A percentile compares a stretch with the other conserved stretches of the same genome.
Conservation (phyloP, 2,797 vertebrate genomes). For the Paguma larvata region DNA sequence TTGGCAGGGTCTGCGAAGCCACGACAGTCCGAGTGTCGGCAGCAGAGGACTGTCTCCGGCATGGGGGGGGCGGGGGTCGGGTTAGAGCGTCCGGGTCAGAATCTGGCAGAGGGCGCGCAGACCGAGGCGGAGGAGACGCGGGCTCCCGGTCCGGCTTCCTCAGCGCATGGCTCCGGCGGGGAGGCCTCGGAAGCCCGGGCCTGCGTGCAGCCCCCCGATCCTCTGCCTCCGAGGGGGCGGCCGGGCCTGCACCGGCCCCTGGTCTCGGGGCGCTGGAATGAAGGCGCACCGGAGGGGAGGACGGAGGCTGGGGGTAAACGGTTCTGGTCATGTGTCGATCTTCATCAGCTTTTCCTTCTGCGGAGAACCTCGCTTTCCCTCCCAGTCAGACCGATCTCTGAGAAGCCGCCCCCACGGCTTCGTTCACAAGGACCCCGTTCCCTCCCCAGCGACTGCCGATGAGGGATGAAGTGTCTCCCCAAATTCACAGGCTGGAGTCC, state of each 20-base stretch:
- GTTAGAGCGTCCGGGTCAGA: background rate
- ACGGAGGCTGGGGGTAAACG: background rate
- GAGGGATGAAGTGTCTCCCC: background rate
- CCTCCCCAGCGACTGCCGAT: background rate
- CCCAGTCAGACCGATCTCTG: fast-evolving
- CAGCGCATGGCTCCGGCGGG: fast-evolving
- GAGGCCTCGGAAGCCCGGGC: background rate
- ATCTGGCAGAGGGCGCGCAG: background rate
- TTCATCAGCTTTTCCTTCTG: background rate
- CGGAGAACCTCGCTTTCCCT: background rate
- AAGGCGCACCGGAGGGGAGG: fast-evolving
- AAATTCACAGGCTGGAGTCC: no score
- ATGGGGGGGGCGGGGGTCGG: no score
- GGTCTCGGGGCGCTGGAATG: background rate
- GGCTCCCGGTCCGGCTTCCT: background rate
- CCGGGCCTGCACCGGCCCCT: background rate
- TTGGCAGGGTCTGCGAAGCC: no score
- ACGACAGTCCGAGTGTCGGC: fast-evolving
- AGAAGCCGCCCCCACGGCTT: background rate
- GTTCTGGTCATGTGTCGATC: fast-evolving
- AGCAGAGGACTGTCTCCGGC: background rate
- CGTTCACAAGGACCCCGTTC: background rate
- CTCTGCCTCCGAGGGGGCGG: background rate
- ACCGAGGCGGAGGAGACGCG: no score
- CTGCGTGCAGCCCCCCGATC: fast-evolving